These are phyloP conservation scores for Heliconius ismenius DNA, from an alignment of 2,888 invertebrate species.

Conservation along the genomic window DNA sequence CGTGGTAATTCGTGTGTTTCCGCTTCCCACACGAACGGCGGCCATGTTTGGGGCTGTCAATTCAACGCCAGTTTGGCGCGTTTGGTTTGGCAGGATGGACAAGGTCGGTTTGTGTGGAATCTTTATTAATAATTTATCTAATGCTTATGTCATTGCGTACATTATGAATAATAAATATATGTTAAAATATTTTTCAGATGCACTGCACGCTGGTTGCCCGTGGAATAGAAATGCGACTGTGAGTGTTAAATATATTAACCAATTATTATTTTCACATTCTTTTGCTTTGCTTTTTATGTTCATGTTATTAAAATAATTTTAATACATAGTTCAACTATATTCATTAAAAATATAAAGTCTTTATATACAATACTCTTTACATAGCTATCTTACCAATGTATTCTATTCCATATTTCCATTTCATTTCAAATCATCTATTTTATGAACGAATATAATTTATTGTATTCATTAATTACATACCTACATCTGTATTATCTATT, in stretches of 20 bases:
- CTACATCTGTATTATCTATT: neutral
- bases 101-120: conserved; percentile 69
- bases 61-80: conserved; percentile 80
- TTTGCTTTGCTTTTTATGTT: neutral
- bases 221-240: conserved; percentile 27
- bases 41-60: conserved; percentile 82
- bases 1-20: conserved; percentile 79
- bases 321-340: neutral
- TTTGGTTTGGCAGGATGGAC: conserved; percentile 67
- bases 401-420: neutral
- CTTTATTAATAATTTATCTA: conserved; percentile 46
- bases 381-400: neutral
- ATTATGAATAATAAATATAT: conserved; percentile 30
- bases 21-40: conserved; percentile 78
- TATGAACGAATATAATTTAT: neutral
- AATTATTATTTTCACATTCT: conserved; percentile 4
- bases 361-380: neutral
- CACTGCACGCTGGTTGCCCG: conserved; percentile 25
- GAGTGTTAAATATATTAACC: conserved; percentile 23
- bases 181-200: conserved; percentile 48
- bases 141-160: conserved; percentile 30
- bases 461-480: neutral
- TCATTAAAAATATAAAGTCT: neutral
- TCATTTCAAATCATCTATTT: neutral
- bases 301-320: neutral